These are phyloP conservation scores for Poecilia wingei DNA, from an alignment of 2,797 vertebrate genomes.

Conservation along the genomic window DNA sequence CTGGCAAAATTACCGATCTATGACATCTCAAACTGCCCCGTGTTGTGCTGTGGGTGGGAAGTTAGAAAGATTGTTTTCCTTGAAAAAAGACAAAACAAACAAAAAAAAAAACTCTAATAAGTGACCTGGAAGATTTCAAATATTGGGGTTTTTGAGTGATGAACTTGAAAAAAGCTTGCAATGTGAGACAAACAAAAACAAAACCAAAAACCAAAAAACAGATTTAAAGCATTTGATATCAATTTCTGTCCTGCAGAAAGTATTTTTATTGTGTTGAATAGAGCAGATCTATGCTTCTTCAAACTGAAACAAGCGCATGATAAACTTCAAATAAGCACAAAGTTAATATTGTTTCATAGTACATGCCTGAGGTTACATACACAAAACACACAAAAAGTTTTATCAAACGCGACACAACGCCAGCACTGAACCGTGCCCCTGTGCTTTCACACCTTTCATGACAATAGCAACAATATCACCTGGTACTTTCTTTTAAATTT, in stretches of 20 bases:
- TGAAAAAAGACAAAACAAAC: background rate
- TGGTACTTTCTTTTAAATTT: background rate
- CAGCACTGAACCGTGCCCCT: background rate
- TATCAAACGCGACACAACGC: background rate
- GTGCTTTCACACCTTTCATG: background rate
- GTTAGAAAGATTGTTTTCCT: background rate
- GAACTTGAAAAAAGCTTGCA: background rate
- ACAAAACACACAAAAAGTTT: background rate
- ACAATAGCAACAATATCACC: background rate
- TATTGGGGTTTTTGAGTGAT: background rate
- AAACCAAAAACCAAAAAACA: background rate
- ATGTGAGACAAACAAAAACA: background rate
- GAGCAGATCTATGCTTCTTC: background rate
- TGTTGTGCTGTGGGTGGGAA: background rate
- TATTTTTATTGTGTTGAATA: background rate
- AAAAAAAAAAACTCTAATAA: background rate
- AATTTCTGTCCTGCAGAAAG: background rate
- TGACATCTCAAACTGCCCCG: background rate
- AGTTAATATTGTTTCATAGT: background rate
- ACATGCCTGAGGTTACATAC: background rate
- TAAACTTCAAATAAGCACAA: background rate
- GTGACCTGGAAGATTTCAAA: background rate
- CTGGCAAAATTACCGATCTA: constrained; percentile 5
- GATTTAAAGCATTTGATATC: background rate
- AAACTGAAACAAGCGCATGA: background rate